These are phyloP conservation scores for Rhea pennata DNA, from an alignment of 2,113 vertebrate species.

Conservation along the genomic window DNA sequence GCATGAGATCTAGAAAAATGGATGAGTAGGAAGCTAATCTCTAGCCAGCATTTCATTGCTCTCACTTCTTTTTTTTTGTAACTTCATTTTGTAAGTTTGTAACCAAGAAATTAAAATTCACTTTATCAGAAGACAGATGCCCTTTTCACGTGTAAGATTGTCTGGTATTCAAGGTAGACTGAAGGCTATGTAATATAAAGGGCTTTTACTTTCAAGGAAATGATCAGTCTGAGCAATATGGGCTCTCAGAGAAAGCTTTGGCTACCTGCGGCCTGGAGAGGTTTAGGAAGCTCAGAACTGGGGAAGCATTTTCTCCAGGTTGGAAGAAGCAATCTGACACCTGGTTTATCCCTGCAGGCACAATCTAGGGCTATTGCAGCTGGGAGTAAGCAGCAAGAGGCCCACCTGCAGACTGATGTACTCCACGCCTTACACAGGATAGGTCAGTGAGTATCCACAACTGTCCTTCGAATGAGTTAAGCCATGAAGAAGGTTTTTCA, in stretches of 20 bases:
- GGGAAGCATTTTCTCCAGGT: neutral
- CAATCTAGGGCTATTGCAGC: neutral
- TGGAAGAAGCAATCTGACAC: neutral
- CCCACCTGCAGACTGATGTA: neutral
- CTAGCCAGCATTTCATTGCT: neutral
- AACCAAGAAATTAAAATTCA: neutral
- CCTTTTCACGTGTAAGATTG: accelerated
- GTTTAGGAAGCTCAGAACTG: accelerated
- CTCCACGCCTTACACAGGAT: neutral
- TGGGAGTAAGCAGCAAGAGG: neutral
- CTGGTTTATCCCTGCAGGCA: neutral
- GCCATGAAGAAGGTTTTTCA: neutral
- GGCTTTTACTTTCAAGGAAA: neutral
- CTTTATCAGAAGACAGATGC: neutral
- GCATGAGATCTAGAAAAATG: neutral
- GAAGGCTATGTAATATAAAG: neutral
- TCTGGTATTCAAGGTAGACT: neutral
- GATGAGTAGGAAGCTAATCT: neutral
- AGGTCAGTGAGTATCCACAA: neutral
- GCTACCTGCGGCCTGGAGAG: neutral
- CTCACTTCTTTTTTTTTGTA: neutral
- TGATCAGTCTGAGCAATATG: neutral
- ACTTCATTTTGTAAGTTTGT: neutral
- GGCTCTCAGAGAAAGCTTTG: neutral
- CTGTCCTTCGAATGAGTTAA: neutral